Conservation (phyloP, 2,797 vertebrate species). For the Schizopygopsis pylzovi region DNA sequence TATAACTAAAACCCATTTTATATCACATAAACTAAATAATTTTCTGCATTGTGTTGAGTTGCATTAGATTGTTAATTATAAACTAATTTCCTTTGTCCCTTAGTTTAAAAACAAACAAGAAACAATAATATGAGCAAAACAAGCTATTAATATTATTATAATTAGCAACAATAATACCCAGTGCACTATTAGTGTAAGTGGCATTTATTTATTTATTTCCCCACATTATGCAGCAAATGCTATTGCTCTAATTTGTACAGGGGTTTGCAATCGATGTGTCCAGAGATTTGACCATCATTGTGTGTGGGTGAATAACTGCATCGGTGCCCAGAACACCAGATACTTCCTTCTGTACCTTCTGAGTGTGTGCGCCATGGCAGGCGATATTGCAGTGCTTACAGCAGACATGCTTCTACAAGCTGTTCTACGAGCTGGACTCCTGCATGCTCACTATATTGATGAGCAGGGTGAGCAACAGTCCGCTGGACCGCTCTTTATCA, state of each 20-base stretch:
- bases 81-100: not conserved
- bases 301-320: conserved; percentile 97
- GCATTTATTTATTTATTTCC: too few relatives aligned
- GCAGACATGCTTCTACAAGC: conserved; percentile 79
- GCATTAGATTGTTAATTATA: not conserved
- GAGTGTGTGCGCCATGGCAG: conserved; percentile 79
- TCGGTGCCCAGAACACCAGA: conserved; percentile 85
- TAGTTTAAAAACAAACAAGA: not conserved
- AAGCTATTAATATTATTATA: not conserved
- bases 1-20: not conserved
- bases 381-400: conserved; percentile 74
- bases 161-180: not conserved
- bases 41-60: not conserved
- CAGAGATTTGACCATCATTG: conserved; percentile 98
- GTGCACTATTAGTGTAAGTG: not conserved
- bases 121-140: not conserved
- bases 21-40: not conserved
- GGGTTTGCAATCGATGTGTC: conserved; percentile 86
- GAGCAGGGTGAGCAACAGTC: conserved; percentile 77
- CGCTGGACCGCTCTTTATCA: conserved; percentile 78
- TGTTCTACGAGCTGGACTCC: conserved; percentile 77
- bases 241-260: conserved; percentile 69
- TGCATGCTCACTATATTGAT: conserved; percentile 82
- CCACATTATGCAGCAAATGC: not conserved
- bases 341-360: conserved; percentile 91